phyloP scores from a whole-genome alignment of 2,113 vertebrate species.

The Hippocampus mohnikei region DNA sequence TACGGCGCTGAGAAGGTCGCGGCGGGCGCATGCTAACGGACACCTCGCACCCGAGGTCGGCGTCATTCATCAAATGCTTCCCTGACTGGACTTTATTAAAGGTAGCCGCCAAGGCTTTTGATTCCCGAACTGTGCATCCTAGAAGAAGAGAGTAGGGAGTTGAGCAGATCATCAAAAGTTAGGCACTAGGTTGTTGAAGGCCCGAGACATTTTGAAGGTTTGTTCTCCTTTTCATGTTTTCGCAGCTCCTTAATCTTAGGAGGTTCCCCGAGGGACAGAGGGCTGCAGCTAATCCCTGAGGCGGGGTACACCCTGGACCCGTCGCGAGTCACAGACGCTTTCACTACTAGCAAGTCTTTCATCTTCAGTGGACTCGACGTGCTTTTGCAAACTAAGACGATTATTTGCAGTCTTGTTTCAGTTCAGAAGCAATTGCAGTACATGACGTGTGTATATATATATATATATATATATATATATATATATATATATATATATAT shows the following conservation, averaged over 20 bases:
- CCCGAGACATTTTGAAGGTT: neutral
- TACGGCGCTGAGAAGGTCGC: conserved; percentile 14
- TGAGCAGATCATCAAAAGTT: neutral
- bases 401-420: too few species aligned
- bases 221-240: neutral
- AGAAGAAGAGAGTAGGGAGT: conserved; percentile 31
- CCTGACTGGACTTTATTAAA: conserved; percentile 27
- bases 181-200: neutral
- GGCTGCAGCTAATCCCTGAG: too few species aligned
- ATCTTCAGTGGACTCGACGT: too few species aligned
- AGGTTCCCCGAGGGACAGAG: neutral
- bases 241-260: neutral
- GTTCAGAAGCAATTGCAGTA: too few species aligned
- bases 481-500: too few species aligned
- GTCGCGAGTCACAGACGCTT: too few species aligned
- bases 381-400: too few species aligned
- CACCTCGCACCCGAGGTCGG: conserved; percentile 8
- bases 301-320: too few species aligned
- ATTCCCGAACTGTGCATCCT: conserved; percentile 1
- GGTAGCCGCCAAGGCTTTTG: conserved; percentile 19
- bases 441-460: too few species aligned
- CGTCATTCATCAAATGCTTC: conserved; percentile 8
- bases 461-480: too few species aligned
- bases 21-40: conserved; percentile 19
- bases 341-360: too few species aligned